phyloP scores from a whole-genome alignment of 2,797 vertebrate genomes.

The Chelonia mydas region DNA sequence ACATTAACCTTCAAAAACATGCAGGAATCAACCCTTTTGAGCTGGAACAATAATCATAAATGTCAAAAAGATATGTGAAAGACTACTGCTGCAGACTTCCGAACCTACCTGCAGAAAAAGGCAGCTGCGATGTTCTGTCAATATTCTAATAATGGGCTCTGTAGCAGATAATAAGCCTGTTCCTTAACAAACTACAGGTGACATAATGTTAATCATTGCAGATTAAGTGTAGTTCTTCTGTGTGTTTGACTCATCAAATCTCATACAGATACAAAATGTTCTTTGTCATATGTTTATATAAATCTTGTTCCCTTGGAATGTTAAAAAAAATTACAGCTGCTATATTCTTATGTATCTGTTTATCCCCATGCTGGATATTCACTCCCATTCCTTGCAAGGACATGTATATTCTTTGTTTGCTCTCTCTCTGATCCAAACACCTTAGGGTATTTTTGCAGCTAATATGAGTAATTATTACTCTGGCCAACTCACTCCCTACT shows the following conservation, averaged over 20 bases:
- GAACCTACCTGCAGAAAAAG: background rate
- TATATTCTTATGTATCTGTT: rapidly evolving
- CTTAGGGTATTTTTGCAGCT: background rate
- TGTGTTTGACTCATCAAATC: background rate
- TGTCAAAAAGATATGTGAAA: background rate
- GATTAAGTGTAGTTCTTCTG: background rate
- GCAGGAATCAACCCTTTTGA: no score
- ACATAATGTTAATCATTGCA: rapidly evolving
- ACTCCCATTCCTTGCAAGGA: rapidly evolving
- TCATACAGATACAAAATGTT: background rate
- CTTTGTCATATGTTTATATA: background rate
- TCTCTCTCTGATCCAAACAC: background rate
- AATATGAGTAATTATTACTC: rapidly evolving
- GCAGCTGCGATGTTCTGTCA: background rate
- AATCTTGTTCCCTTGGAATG: background rate
- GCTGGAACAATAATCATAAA: background rate
- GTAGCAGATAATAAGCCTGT: no score
- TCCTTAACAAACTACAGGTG: background rate
- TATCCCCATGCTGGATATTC: background rate
- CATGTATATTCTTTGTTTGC: background rate
- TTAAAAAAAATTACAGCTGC: background rate
- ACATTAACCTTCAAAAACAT: no score
- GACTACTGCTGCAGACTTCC: background rate
- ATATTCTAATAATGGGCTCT: background rate
- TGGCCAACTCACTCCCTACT: rapidly evolving